Conservation (phyloP, 1,140 invertebrate genomes). For the Eurosta solidaginis region DNA sequence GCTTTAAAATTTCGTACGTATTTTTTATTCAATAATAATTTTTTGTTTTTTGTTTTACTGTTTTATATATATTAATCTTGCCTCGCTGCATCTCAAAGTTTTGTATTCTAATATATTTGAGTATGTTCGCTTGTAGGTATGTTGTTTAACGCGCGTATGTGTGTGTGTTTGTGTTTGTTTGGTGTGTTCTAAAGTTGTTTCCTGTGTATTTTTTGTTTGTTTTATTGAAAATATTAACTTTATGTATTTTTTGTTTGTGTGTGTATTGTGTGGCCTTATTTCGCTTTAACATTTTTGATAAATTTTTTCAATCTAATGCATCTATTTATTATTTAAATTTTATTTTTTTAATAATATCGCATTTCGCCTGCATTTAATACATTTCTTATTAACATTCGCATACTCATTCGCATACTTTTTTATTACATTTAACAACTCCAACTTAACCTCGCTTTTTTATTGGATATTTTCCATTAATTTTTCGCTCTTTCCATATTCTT, state of each 20-base stretch:
- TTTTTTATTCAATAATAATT: not conserved
- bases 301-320: not conserved
- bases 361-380: constrained; percentile 2
- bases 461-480: not conserved
- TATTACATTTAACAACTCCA: constrained; percentile 2
- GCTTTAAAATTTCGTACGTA: constrained; percentile 11
- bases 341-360: constrained; percentile 24
- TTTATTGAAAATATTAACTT: too few relatives aligned
- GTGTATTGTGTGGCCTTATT: too few relatives aligned
- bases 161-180: too few relatives aligned
- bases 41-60: not conserved
- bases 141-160: too few relatives aligned
- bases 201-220: too few relatives aligned
- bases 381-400: constrained; percentile 11
- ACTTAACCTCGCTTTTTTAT: not conserved
- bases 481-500: not conserved
- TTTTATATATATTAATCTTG: not conserved
- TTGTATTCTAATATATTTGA: not conserved
- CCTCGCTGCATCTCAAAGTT: not conserved
- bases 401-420: constrained; percentile 28
- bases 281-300: not conserved
- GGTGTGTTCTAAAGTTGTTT: too few relatives aligned
- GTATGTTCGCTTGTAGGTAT: too few relatives aligned
- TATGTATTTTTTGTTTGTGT: too few relatives aligned
- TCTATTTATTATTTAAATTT: not conserved